phyloP scores from a whole-genome alignment of 2,888 invertebrate species.

The Exocentrus adspersus region DNA sequence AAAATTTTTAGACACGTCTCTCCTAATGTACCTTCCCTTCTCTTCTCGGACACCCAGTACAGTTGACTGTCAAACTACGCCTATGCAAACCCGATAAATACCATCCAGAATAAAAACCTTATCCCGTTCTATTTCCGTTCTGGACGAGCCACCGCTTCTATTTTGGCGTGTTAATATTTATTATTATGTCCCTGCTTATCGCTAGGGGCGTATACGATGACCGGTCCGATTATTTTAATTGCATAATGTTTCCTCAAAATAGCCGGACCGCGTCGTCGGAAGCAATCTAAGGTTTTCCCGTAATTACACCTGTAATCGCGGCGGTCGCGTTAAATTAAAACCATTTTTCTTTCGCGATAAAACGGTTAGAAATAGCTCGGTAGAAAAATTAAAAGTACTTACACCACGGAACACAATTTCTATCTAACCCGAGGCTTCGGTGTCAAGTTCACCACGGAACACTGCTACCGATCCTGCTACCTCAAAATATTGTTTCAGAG shows the following conservation, averaged over 20 bases:
- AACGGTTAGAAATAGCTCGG: slow-evolving; percentile 21
- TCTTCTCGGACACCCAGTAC: too few relatives aligned
- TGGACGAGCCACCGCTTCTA: slow-evolving; percentile 22
- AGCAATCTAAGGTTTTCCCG: slow-evolving; percentile 44
- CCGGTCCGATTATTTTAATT: slow-evolving; percentile 44
- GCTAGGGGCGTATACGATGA: slow-evolving; percentile 42
- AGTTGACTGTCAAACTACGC: too few relatives aligned
- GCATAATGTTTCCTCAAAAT: slow-evolving; percentile 48
- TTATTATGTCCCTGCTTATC: slow-evolving; percentile 43
- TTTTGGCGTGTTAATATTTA: slow-evolving; percentile 44
- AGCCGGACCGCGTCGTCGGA: slow-evolving; percentile 45
- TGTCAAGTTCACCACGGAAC: too few relatives aligned
- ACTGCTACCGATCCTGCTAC: too few relatives aligned
- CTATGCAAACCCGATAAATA: background rate
- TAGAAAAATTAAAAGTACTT: too few relatives aligned
- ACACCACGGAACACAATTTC: background rate
- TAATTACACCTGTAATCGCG: slow-evolving; percentile 46
- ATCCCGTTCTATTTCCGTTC: background rate
- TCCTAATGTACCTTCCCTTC: too few relatives aligned
- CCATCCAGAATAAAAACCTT: background rate
- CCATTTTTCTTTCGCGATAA: slow-evolving; percentile 19
- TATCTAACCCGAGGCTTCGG: too few relatives aligned
- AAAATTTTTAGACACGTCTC: too few relatives aligned
- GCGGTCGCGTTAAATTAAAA: slow-evolving; percentile 35
- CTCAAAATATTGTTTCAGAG: background rate